A percentile compares a stretch with the other conserved stretches of the same genome.
These are phyloP conservation scores for Hydropsyche tenuis DNA, from an alignment of 1,140 invertebrate species.

Conservation along the genomic window DNA sequence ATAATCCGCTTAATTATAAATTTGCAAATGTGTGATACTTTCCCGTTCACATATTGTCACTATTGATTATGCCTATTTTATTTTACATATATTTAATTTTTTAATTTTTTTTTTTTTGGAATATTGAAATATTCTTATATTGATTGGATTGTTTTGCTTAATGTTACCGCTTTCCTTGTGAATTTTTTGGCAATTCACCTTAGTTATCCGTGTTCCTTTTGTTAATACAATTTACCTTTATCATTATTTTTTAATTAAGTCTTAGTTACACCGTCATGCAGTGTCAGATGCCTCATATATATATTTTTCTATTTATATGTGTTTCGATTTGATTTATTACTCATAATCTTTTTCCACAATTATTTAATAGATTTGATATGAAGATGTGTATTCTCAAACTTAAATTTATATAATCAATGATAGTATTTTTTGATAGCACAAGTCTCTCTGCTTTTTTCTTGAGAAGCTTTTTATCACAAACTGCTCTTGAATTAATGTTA, in stretches of 20 bases:
- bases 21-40: slow-evolving; percentile 49
- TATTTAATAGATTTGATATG: slow-evolving; percentile 26
- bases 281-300: slow-evolving; percentile 45
- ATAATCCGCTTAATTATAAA: slow-evolving; percentile 46
- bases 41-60: slow-evolving; percentile 46
- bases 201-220: slow-evolving; percentile 64
- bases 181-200: slow-evolving; percentile 58
- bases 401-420: background rate
- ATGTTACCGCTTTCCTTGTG: slow-evolving; percentile 67
- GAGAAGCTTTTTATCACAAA: slow-evolving; percentile 29
- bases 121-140: slow-evolving; percentile 51
- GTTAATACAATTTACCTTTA: slow-evolving; percentile 49
- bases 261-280: slow-evolving; percentile 45
- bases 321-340: slow-evolving; percentile 18
- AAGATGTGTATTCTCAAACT: slow-evolving; percentile 1
- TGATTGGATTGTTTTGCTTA: slow-evolving; percentile 66
- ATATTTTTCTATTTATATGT: slow-evolving; percentile 28
- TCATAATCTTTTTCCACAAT: background rate
- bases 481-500: slow-evolving; percentile 28
- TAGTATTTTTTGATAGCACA: slow-evolving; percentile 39
- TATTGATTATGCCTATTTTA: slow-evolving; percentile 49
- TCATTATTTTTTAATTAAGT: slow-evolving; percentile 35
- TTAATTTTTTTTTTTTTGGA: slow-evolving; percentile 49
- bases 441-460: slow-evolving; percentile 44
- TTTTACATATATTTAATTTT: slow-evolving; percentile 48